Evolutionary conservation across 2,888 invertebrate genomes (phyloP).

Genomic region (Latheticus oryzae): DNA sequence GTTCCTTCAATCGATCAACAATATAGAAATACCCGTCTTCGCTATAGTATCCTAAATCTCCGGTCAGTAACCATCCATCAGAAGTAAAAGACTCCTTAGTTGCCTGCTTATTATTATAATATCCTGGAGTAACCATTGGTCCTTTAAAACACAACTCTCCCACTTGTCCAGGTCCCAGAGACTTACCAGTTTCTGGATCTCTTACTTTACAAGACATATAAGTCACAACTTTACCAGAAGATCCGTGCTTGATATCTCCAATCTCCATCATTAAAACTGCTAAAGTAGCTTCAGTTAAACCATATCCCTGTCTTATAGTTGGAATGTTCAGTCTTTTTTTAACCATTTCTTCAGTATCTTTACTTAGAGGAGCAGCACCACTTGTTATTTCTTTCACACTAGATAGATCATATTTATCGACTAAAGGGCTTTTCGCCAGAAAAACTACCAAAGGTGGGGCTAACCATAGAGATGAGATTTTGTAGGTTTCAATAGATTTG

Average conservation of each 20-base stretch:
- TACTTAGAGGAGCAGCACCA: slow-evolving; percentile 85
- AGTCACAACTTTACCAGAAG: slow-evolving; percentile 73
- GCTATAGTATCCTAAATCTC: slow-evolving; percentile 87
- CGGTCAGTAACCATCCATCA: slow-evolving; percentile 83
- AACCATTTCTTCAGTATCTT: slow-evolving; percentile 73
- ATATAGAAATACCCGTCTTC: slow-evolving; percentile 81
- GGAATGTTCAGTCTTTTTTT: slow-evolving; percentile 67
- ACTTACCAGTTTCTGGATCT: slow-evolving; percentile 72
- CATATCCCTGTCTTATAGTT: slow-evolving; percentile 78
- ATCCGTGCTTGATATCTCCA: slow-evolving; percentile 67
- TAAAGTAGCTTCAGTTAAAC: slow-evolving; percentile 80
- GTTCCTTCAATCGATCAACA: slow-evolving; percentile 87
- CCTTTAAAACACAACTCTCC: slow-evolving; percentile 89
- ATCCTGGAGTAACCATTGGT: slow-evolving; percentile 75
- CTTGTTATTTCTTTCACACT: slow-evolving; percentile 75
- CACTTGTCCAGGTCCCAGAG: slow-evolving; percentile 72
- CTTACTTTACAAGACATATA: slow-evolving; percentile 74
- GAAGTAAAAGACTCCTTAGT: slow-evolving; percentile 74
- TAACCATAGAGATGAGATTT: slow-evolving; percentile 74
- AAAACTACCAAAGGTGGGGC: slow-evolving; percentile 88
- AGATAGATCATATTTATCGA: slow-evolving; percentile 80
- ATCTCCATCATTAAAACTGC: slow-evolving; percentile 64
- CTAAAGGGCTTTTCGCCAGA: slow-evolving; percentile 82
- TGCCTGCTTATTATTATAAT: slow-evolving; percentile 76
- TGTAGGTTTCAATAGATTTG: slow-evolving; percentile 75